Base-by-base conservation (phyloP, 2,113 vertebrate genomes). In the Grammomys surdaster region DNA sequence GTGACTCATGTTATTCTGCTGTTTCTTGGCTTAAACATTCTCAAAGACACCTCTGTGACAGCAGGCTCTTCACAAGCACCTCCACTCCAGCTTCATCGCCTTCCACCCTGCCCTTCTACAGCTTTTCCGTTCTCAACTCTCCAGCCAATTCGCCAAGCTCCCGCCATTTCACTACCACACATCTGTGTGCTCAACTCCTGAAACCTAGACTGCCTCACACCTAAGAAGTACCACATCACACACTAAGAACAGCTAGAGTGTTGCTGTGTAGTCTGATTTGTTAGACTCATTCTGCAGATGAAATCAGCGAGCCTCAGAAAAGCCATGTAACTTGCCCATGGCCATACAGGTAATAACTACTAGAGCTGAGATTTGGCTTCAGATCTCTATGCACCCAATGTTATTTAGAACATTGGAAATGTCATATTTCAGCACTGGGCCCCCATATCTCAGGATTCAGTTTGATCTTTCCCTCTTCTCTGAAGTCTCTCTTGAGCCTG, bases 391-490 rank as follows among this genome's bases (percentile, higher is more conserved):
- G 28, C 69, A 80, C 0, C 26, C 73, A 43, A 56, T 60, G n/a
- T 26, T 90, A 81, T 69, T 16, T 69, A 36, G 33, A 36, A 69
- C 31, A 36, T 78, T 84, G 51, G 82, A 95, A 75, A 51, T 22
- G 4, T 36, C 51, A 24, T 31, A 6, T 9, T 73, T 94, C 7
- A 2, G 0, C 3, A 3, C 9, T 12, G 24, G 43, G 4, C 1
- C 72, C 67, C 89, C 5, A 65, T 40, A 60, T 81, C 60, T 82
- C 51, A 75, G 36, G 48, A 88, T 58, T 84, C 60, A 16, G 19
- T 86, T 91, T n/a, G 40, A 24, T 19, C 43, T 90, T 85, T 60
- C 14, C 10, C 11, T 78, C n/a, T 63, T 73, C n/a, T 80, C 56
- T 5, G 16, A 96, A n/a, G 11, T 80, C 72, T 78, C 77, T 28